phyloP scores from a whole-genome alignment of 2,113 vertebrate genomes.

The Etheostoma spectabile region DNA sequence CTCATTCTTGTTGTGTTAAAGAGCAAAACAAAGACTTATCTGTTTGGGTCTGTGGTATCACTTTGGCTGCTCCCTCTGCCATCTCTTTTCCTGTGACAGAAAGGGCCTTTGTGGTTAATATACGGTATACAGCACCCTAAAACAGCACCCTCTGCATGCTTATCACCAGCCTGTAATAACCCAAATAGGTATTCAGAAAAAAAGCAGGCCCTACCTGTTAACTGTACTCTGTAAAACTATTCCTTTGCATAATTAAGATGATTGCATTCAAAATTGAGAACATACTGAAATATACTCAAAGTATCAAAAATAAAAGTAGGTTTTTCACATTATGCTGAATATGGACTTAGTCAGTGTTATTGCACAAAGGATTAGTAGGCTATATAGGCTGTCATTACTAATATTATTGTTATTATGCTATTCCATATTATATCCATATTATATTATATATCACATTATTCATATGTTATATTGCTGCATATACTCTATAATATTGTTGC shows the following conservation, averaged over 20 bases:
- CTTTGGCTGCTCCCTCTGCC: slow-evolving; percentile 18
- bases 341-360: not conserved
- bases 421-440: no score
- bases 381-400: not conserved
- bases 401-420: no score
- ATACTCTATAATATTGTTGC: no score
- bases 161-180: no score
- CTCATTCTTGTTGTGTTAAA: slow-evolving; percentile 57
- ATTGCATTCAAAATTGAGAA: not conserved
- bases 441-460: no score
- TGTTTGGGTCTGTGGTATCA: slow-evolving; percentile 59
- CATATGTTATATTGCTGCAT: no score
- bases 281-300: not conserved
- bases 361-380: not conserved
- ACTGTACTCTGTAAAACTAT: not conserved
- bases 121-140: not conserved
- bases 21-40: slow-evolving; percentile 72
- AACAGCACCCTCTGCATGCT: not conserved
- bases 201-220: not conserved
- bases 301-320: not conserved
- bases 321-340: not conserved
- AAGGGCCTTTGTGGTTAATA: not conserved
- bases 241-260: not conserved
- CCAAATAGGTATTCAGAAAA: not conserved
- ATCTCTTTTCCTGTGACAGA: slow-evolving; percentile 16